Base-by-base conservation (phyloP, 2,888 invertebrate species). In the Pterostichus niger region DNA sequence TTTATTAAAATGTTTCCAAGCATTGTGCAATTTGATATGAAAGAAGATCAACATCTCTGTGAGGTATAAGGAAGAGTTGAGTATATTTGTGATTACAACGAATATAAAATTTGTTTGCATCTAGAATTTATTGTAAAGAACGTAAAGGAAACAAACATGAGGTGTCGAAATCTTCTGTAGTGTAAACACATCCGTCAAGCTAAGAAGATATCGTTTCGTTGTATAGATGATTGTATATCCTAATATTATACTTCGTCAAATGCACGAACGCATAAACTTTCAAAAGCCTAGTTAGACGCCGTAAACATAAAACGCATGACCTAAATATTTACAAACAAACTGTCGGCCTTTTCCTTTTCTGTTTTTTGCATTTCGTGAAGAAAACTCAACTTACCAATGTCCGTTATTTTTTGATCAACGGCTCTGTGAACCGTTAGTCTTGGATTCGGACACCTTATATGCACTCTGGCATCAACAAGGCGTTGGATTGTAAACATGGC, bases 231-330 rank as follows among this genome's bases (percentile, higher is more conserved):
- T 49, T 13, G 64, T 6, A 13, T 33, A 33, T 64, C 35, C 13
- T 5, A 71, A 71, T 17, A 35, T 40, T 44, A 71, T 71, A 71
- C 11, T 35, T 31, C 52, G 54, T 33, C 71, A 35, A 81, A 71
- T 81, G 81, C 81, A 73, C 81, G 78, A 33, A 78, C 59, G 40
- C 52, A 80, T 81, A 81, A 81, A 81, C 81, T 81, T 81, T 81
- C 81, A 81, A 71, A 81, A 71, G 81, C 71, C 71, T 81, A 73
- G 71, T 81, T 80, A 68, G 15, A 24, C n/a, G 35, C 54, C 71
- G 73, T 81, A 81, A 81, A 81, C 81, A 81, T 68, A 81, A 68
- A 33, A 68, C 73, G 54, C 54, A 33, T 81, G 81, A 81, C 81
- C 81, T 56, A 81, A 81, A 81, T 81, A 81, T 81, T 81, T 81